Evolutionary conservation across 2,797 vertebrate genomes (phyloP).

Genomic region (Lophotriccus pileatus): DNA sequence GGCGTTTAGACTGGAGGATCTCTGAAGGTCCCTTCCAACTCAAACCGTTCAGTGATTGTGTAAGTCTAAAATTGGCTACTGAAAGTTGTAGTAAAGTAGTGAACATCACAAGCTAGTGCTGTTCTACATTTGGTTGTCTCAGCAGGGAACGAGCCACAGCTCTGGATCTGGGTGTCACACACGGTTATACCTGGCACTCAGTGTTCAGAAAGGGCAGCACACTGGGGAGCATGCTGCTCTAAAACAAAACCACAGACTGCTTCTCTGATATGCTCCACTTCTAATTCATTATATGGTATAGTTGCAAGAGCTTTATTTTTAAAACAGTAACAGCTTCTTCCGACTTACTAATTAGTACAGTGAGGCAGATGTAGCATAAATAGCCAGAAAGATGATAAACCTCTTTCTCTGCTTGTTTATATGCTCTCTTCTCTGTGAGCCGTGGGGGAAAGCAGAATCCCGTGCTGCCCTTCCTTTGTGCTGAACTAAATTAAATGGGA

Average conservation of each 20-base stretch:
- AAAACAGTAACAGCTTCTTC: not conserved
- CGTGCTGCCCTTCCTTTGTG: not conserved
- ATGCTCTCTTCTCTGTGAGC: not conserved
- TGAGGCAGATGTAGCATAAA: not conserved
- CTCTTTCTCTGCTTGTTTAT: not conserved
- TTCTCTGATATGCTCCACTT: not conserved
- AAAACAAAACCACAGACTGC: not conserved
- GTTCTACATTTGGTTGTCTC: not conserved
- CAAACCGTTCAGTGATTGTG: not conserved
- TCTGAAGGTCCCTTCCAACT: not conserved
- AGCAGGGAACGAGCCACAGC: not conserved
- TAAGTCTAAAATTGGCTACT: not conserved
- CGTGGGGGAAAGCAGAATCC: not conserved
- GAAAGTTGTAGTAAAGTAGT: not conserved
- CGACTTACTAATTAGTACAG: not conserved
- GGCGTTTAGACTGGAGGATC: not conserved
- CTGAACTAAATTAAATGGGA: not conserved
- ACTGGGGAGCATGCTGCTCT: not conserved
- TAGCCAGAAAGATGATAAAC: not conserved
- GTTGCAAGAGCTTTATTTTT: not conserved
- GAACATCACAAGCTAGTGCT: not conserved
- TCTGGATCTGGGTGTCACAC: not conserved
- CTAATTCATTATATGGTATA: not conserved
- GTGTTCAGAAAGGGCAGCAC: not conserved
- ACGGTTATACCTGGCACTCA: not conserved